Conservation (phyloP, 1,140 invertebrate genomes). For the Metaphire vulgaris region DNA sequence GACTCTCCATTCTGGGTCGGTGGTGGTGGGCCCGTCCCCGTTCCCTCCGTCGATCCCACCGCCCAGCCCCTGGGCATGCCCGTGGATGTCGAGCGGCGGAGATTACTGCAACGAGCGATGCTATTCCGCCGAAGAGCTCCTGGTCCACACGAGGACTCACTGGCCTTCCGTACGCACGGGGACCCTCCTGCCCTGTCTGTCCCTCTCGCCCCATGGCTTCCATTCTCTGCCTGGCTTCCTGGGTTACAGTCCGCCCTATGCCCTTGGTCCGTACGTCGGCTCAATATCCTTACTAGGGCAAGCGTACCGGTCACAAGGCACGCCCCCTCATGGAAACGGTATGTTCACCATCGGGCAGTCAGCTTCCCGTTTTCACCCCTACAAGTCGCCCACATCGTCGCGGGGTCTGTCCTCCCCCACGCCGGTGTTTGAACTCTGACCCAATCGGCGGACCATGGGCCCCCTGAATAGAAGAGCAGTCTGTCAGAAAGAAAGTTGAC, state of each 20-base stretch:
- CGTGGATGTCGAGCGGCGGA: conserved; percentile 73
- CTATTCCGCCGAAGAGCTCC: conserved; percentile 81
- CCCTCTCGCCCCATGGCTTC: neutral
- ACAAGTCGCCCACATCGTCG: conserved; percentile 52
- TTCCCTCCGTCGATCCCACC: neutral
- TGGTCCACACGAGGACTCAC: conserved; percentile 88
- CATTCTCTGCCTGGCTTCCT: neutral
- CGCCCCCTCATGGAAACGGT: no score
- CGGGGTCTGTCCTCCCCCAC: conserved; percentile 61
- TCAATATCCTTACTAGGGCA: neutral
- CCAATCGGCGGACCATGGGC: conserved; percentile 30
- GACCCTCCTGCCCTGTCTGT: conserved; percentile 54
- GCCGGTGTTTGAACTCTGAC: conserved; percentile 53
- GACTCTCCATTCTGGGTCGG: neutral
- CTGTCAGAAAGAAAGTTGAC: neutral
- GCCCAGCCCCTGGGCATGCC: conserved; percentile 63
- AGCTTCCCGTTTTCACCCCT: conserved; percentile 74
- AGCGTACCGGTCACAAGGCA: no score
- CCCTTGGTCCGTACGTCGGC: conserved; percentile 34
- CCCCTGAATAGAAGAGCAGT: neutral
- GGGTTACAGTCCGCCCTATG: neutral
- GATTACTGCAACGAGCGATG: conserved; percentile 94
- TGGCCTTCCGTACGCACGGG: conserved; percentile 59
- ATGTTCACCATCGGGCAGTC: conserved; percentile 58
- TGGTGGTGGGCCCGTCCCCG: neutral